A percentile compares a stretch with the other conserved stretches of the same genome.
These are phyloP conservation scores for Bergia sp. DNA, from an alignment of 92 coral and sea anemone genomes.

Conservation along the genomic window DNA sequence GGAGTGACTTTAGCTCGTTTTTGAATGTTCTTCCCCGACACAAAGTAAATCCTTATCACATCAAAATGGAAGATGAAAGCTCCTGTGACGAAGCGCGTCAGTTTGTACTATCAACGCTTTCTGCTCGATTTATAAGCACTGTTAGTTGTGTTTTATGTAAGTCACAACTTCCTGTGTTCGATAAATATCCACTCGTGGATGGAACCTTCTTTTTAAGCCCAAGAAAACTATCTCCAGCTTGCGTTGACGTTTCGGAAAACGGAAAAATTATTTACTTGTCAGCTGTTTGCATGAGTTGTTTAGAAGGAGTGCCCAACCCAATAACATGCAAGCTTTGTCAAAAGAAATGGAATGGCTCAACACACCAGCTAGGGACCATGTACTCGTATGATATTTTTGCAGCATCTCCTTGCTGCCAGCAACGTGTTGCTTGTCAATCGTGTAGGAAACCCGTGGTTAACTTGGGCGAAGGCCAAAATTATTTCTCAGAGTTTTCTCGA, in stretches of 20 bases:
- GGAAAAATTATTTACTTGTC: slow-evolving; percentile 80
- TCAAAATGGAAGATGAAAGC: slow-evolving; percentile 97
- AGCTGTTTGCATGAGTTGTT: slow-evolving; percentile 94
- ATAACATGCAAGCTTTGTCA: slow-evolving; percentile 91
- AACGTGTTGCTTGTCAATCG: slow-evolving; percentile 87
- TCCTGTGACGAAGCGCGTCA: slow-evolving; percentile 90
- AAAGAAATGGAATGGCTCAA: slow-evolving; percentile 94
- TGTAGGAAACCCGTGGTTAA: slow-evolving; percentile 94
- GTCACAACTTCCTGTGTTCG: slow-evolving; percentile 91
- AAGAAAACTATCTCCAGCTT: slow-evolving; percentile 75
- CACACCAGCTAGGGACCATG: slow-evolving; percentile 94
- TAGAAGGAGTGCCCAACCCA: slow-evolving; percentile 92
- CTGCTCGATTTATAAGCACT: slow-evolving; percentile 74
- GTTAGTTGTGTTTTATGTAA: slow-evolving; percentile 92
- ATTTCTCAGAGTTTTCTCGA: slow-evolving; percentile 93
- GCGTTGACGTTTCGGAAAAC: slow-evolving; percentile 87
- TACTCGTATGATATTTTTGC: slow-evolving; percentile 97
- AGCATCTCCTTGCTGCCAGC: slow-evolving; percentile 95
- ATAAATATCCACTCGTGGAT: slow-evolving; percentile 95
- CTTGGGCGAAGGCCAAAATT: slow-evolving; percentile 76
- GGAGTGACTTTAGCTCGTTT: slow-evolving; percentile 94
- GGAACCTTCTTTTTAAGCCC: slow-evolving; percentile 97
- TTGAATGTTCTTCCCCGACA: slow-evolving; percentile 93
- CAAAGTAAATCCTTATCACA: slow-evolving; percentile 96
- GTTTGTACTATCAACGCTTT: slow-evolving; percentile 85